Base-by-base conservation (phyloP, 2,113 vertebrate genomes). In the Paramisgurnus dabryanus region DNA sequence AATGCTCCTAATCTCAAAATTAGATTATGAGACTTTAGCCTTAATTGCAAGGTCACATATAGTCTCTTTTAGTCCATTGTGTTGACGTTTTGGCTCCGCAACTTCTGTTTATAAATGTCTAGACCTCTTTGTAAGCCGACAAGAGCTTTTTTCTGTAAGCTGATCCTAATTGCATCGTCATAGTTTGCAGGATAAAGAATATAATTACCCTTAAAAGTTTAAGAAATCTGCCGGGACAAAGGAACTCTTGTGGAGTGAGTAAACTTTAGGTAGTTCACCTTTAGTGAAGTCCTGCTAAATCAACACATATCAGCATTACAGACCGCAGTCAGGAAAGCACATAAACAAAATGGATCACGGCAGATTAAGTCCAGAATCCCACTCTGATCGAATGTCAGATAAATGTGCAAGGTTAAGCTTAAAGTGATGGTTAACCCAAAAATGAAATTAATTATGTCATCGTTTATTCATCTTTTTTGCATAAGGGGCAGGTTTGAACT, bases 91-190 rank as follows among this genome's bases (percentile, higher is more conserved):
- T 79, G 65, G 74, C 78, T 68, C 76, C 12, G 34, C 82, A 67
- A 64, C 76, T 83, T 39, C 9, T 9, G 43, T 50, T 78, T 72
- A 80, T 73, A 18, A 81, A 53, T 39, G 45, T 73, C 69, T 83
- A 83, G 76, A 63, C 50, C 27, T 66, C 18, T 43, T 64, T 13
- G 22, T 73, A 60, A 41, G 50, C 45, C 72, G 50, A 57, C 27
- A 12, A 66, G 2, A 17, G 67, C 47, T 79, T 65, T 68, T 40
- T 65, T 80, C 66, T 85, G 85, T 83, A 84, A 89, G 69, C 67
- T 76, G 45, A 89, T 76, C 77, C 84, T 82, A 76, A 83, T 86
- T 71, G 81, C 17, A 76, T 22, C 72, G 70, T 65, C 78, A 50
- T 74, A 73, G 74, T 57, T 69, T 81, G 60, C 57, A 18, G 65